Conservation (phyloP, 2,113 vertebrate species). For the Neomonachus schauinslandi region DNA sequence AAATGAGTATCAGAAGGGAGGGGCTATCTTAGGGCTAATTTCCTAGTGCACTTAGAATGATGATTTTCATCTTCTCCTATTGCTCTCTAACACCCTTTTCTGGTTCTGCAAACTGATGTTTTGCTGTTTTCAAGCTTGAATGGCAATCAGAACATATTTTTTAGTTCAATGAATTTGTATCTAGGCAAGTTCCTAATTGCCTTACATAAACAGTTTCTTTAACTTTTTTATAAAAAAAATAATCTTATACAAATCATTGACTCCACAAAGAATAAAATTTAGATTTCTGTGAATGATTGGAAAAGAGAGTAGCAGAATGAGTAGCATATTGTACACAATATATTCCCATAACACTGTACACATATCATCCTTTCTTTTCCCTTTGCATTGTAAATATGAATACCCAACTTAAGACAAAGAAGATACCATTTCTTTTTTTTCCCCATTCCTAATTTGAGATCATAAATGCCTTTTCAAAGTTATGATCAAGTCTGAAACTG, state of each 20-base stretch:
- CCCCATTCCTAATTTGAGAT: background rate
- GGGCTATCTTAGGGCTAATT: background rate
- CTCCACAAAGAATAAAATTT: slow-evolving; percentile 32
- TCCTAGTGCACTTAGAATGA: background rate
- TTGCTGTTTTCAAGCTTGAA: slow-evolving; percentile 66
- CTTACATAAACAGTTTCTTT: slow-evolving; percentile 46
- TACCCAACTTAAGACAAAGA: background rate
- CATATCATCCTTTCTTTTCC: background rate
- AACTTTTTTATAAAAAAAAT: slow-evolving; percentile 19
- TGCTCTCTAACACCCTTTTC: slow-evolving; percentile 46
- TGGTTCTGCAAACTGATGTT: slow-evolving; percentile 43
- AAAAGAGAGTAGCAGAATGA: background rate
- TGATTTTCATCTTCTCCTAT: slow-evolving; percentile 37
- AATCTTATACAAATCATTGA: slow-evolving; percentile 10
- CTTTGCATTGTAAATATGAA: background rate
- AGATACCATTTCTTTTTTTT: background rate
- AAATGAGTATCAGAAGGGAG: slow-evolving; percentile 1
- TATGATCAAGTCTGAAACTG: background rate
- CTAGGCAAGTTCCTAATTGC: slow-evolving; percentile 60
- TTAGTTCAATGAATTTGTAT: slow-evolving; percentile 61
- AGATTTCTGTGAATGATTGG: background rate
- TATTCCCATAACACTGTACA: background rate
- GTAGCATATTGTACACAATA: background rate
- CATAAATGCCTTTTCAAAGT: background rate
- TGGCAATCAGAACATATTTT: slow-evolving; percentile 60